These are phyloP conservation scores for Saguinus imperator DNA, from an alignment of 2,113 vertebrate species.

Conservation along the genomic window DNA sequence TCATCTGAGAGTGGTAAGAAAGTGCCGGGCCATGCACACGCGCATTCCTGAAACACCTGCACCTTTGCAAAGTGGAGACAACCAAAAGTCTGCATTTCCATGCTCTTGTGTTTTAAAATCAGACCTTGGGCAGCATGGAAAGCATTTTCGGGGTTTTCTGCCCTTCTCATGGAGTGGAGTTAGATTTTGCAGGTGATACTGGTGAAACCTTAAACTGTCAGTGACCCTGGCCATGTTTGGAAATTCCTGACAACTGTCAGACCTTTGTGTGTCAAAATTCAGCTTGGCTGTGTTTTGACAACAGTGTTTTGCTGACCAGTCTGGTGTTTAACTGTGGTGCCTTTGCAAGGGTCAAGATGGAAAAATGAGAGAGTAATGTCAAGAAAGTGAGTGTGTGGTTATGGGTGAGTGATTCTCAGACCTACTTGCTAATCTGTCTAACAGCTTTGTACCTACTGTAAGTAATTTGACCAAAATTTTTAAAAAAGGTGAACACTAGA, in stretches of 20 bases:
- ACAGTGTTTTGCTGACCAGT: not conserved
- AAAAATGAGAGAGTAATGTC: not conserved
- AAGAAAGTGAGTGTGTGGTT: not conserved
- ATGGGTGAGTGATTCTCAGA: not conserved
- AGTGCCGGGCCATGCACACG: not conserved
- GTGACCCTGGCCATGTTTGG: not conserved
- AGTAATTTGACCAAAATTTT: not conserved
- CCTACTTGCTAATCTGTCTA: not conserved
- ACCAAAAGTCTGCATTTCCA: not conserved
- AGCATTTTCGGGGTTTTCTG: not conserved
- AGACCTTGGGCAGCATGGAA: not conserved
- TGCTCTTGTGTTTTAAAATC: not conserved
- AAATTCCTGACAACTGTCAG: slow-evolving; percentile 19
- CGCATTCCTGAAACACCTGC: not conserved
- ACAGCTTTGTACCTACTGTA: not conserved
- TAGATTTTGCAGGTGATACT: not conserved
- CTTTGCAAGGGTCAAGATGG: not conserved
- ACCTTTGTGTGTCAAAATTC: not conserved
- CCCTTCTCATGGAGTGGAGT: not conserved
- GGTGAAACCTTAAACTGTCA: not conserved
- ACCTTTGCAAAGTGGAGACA: not conserved
- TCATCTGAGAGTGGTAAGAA: not conserved
- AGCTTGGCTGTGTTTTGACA: not conserved
- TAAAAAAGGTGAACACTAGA: not conserved
- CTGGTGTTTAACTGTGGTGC: not conserved